Evolutionary conservation across 1,140 invertebrate species (phyloP), one percentile per base, ranked within the genome.

Genomic region (Copidosoma floridanum): DNA sequence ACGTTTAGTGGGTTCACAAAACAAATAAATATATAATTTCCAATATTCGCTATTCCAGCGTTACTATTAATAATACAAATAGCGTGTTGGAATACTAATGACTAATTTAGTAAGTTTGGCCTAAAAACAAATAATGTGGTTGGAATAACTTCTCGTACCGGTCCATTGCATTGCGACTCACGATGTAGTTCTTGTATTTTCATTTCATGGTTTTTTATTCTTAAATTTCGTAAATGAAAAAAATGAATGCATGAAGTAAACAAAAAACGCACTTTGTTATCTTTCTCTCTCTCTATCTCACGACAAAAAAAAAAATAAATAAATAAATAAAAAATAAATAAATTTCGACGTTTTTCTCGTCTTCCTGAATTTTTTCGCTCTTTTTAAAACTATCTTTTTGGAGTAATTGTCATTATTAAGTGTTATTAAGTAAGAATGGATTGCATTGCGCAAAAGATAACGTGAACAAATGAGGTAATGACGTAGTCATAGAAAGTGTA

Each of bases 91-190:
- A 74, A 73, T 73, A 73, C 75, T 72, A 73, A 71, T 67, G 70
- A 73, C 62, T 68, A 68, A 67, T 61, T 68, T 68, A 68, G 69
- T 66, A 60, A 74, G 66, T 75, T 73, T 77, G 77, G 77, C 75
- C 76, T 78, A 78, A 77, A 55, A 66, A 63, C 52, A 59, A 29
- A 51, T 14, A 20, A 23, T 64, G 66, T 66, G 65, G 66, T 71
- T 68, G 68, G 66, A 46, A 51, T 48, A 54, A 58, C 61, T 61
- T 50, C 65, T 56, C 61, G 57, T 51, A 50, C 60, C 62, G 56
- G 29, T 27, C 43, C 41, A 14, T 52, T 7, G 14, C 38, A 7
- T 11, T n/a, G 14, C 32, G 48, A 37, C 21, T 32, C 2, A n/a
- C n/a, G n/a, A n/a, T n/a, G n/a, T 3, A 24, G 7, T 35, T 18